Conservation (phyloP, 2,797 vertebrate species). For the Enteromius afrohamiltoni region DNA sequence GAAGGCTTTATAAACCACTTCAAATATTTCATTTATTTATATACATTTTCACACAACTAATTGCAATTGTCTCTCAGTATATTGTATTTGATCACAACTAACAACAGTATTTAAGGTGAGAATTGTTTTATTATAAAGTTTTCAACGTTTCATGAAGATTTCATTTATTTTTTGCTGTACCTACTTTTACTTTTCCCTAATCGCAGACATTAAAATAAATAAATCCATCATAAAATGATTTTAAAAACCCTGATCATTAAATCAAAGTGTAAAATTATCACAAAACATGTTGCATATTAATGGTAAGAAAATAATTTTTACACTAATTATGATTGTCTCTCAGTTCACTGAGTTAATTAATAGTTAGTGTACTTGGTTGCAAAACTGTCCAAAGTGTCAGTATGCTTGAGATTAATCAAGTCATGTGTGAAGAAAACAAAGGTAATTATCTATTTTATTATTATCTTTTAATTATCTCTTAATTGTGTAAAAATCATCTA, state of each 20-base stretch:
- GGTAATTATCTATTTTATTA: neutral
- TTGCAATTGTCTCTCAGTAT: neutral
- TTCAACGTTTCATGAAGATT: no score
- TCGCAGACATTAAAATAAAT: neutral
- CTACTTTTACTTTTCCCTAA: neutral
- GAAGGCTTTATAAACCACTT: neutral
- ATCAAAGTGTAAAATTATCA: neutral
- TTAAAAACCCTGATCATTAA: neutral
- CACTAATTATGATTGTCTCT: neutral
- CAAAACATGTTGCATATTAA: neutral
- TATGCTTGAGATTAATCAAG: neutral
- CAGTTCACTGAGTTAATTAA: neutral
- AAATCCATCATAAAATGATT: neutral
- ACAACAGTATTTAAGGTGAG: neutral
- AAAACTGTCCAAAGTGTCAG: neutral
- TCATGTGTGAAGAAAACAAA: neutral
- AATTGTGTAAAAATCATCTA: neutral
- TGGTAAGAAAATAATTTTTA: neutral
- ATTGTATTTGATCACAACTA: neutral
- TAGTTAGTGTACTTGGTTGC: neutral
- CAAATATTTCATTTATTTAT: neutral
- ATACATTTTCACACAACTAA: neutral
- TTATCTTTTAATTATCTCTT: no score
- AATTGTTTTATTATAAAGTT: neutral
- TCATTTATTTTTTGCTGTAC: neutral